Base-by-base conservation (phyloP, 2,888 invertebrate genomes). In the Trissolcus brochymenae region DNA sequence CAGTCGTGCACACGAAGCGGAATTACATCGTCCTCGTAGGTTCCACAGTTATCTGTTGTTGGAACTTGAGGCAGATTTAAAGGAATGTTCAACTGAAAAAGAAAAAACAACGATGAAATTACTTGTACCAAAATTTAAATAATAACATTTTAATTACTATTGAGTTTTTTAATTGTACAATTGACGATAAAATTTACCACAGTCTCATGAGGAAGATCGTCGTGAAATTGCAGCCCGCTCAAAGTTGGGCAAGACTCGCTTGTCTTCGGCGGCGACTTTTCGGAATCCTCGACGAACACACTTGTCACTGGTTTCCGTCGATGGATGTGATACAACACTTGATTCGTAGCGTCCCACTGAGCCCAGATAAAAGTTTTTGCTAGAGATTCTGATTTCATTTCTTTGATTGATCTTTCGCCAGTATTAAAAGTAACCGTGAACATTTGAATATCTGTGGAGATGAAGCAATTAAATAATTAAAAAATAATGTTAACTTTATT, bases 181-280 rank as follows among this genome's bases (percentile, higher is more conserved):
- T 25, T 25, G 25, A 25, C 4, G 25, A 25, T 35, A 53, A 55
- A 17, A 60, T 21, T 43, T 91, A 95, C 95, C 88, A 96, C 96
- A 79, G 96, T 95, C 88, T 96, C 96, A 80, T 95, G 95, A 0
- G 96, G 96, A 82, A 95, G 90, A 86, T 95, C 95, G 51, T 95
- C 95, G 84, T 96, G 95, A 87, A 96, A 96, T 88, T 96, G 96
- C 68, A 96, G 91, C 13, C 95, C 95, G 6, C 96, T 95, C 7
- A 96, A 90, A 0, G 94, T 94, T 6, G 95, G 95, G 55, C 93
- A 93, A 21, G 84, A 81, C 60, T 81, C 82, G 19, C 82, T 79
- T 35, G 90, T 90, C 41, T 91, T 91, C 54, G 90, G 89, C 83
- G 90, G 90, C 62, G 90, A 89, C 72, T 92, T 92, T 76, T 92